Conservation (phyloP, 2,797 vertebrate genomes). For the Phoeniculus purpureus region DNA sequence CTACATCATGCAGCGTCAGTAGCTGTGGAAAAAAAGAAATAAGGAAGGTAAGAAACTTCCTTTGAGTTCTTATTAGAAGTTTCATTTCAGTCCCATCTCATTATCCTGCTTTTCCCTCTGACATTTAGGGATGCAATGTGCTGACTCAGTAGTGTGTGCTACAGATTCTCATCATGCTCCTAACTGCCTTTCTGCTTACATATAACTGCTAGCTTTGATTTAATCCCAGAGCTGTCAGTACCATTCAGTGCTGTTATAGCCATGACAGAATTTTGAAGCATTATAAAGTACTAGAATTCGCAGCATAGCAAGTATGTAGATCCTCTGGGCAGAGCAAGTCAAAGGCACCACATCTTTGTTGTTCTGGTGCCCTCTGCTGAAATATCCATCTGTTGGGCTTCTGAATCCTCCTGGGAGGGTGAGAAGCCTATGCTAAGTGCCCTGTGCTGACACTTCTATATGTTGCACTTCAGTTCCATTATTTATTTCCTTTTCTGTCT, state of each 20-base stretch:
- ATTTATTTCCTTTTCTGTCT: not conserved
- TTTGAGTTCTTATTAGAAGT: not conserved
- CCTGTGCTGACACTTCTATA: not conserved
- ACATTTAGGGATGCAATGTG: not conserved
- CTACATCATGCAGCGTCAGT: not conserved
- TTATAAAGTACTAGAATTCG: not conserved
- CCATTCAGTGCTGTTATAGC: not conserved
- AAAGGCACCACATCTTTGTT: not conserved
- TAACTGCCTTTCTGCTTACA: not conserved
- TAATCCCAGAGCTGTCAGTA: not conserved
- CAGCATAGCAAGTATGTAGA: not conserved
- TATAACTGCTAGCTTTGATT: not conserved
- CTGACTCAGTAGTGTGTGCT: not conserved
- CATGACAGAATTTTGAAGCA: not conserved
- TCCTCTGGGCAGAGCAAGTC: not conserved
- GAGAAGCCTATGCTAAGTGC: not conserved
- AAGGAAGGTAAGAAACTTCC: not conserved
- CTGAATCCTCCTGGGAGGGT: not conserved
- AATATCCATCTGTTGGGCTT: not conserved
- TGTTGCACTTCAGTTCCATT: not conserved
- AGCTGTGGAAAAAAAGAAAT: not conserved
- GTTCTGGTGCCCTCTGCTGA: constrained; percentile 43
- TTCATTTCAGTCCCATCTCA: not conserved
- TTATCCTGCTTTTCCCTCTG: not conserved
- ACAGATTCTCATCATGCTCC: not conserved